Conservation (phyloP, 2,113 vertebrate species). For the Blennius ocellaris region DNA sequence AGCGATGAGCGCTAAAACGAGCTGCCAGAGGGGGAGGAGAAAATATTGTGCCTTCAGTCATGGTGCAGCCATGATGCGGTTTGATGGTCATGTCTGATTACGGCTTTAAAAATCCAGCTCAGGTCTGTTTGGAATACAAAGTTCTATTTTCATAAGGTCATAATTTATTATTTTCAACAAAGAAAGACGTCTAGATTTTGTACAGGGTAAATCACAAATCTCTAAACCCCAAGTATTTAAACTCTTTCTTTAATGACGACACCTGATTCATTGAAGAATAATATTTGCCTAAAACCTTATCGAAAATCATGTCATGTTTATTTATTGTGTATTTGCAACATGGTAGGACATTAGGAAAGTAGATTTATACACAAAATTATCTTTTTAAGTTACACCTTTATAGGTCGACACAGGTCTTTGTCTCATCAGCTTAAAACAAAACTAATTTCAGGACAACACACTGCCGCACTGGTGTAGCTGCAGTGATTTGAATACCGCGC, state of each 20-base stretch:
- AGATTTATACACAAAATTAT: conserved; percentile 35
- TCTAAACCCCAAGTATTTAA: conserved; percentile 20
- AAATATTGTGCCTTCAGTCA: conserved; percentile 71
- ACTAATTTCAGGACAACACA: background rate
- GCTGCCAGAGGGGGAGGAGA: background rate
- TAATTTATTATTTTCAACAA: conserved; percentile 64
- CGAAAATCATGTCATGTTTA: conserved; percentile 37
- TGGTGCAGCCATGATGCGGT: conserved; percentile 49
- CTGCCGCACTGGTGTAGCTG: background rate
- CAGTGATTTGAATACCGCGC: conserved; percentile 19
- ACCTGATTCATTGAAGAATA: conserved; percentile 22
- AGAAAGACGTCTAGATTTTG: conserved; percentile 65
- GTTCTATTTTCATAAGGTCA: conserved; percentile 76
- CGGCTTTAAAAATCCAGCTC: conserved; percentile 80
- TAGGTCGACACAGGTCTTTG: conserved; percentile 44
- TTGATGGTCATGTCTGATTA: conserved; percentile 71
- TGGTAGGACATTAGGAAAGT: conserved; percentile 19
- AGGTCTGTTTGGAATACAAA: conserved; percentile 76
- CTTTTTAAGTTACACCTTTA: conserved; percentile 44
- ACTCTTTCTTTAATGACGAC: conserved; percentile 22
- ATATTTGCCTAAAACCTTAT: conserved; percentile 31
- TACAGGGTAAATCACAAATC: conserved; percentile 51
- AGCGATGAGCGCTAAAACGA: conserved; percentile 21
- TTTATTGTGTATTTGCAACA: conserved; percentile 50
- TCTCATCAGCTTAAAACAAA: conserved; percentile 7